phyloP scores from a whole-genome alignment of 2,888 invertebrate species.

The Sphaeridia pumilis region DNA sequence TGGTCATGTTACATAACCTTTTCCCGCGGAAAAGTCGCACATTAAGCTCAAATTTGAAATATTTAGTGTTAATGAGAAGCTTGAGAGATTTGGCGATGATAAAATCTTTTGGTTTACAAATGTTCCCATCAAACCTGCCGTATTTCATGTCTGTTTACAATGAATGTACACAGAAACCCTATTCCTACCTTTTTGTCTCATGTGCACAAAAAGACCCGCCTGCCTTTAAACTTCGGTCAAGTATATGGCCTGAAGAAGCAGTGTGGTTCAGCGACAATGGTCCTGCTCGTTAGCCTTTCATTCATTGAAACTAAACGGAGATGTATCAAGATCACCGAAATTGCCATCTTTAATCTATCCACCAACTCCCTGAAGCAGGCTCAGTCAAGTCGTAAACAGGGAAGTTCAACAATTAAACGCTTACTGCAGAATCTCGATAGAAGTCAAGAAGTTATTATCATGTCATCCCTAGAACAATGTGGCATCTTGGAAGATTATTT shows the following conservation, averaged over 20 bases:
- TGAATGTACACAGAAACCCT: neutral
- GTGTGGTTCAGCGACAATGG: neutral
- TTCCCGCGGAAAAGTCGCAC: neutral
- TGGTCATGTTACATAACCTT: neutral
- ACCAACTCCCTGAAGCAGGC: too few species aligned
- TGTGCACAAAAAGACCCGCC: neutral
- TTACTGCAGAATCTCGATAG: too few species aligned
- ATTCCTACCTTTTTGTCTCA: neutral
- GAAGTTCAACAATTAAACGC: too few species aligned
- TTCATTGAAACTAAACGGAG: too few species aligned
- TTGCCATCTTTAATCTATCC: too few species aligned
- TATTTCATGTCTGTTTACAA: neutral
- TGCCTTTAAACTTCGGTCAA: neutral
- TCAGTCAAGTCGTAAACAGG: too few species aligned
- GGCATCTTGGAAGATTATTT: too few species aligned
- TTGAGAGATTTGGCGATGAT: neutral
- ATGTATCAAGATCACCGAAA: too few species aligned
- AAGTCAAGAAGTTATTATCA: too few species aligned
- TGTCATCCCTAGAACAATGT: too few species aligned
- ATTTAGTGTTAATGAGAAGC: neutral
- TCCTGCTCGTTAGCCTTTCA: too few species aligned
- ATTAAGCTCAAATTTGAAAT: neutral
- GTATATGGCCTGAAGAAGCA: neutral
- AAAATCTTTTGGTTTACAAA: neutral
- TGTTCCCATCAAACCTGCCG: neutral